Percentiles rank a stretch among this genome's conserved stretches.
phyloP scores from a whole-genome alignment of 2,797 vertebrate genomes.

The Halcyon chelicuti region DNA sequence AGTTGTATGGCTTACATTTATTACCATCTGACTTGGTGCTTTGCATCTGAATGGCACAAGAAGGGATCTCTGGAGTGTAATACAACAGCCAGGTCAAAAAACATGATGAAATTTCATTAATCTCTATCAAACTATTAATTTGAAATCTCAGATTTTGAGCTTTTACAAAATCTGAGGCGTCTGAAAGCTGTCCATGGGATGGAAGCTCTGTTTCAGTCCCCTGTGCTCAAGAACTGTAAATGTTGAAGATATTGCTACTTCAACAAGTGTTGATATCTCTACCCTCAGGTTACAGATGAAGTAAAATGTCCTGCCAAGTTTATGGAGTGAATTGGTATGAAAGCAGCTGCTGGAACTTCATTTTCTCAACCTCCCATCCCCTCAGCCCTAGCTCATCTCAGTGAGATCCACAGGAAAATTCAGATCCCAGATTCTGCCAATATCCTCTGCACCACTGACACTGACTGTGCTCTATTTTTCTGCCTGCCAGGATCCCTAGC shows the following conservation, averaged over 20 bases:
- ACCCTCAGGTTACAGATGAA: neutral
- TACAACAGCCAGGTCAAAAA: neutral
- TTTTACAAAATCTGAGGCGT: accelerated
- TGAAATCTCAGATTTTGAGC: neutral
- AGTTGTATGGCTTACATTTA: neutral
- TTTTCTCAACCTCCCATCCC: neutral
- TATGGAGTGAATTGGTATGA: neutral
- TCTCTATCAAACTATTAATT: neutral
- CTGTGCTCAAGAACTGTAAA: neutral
- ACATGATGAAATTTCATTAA: neutral
- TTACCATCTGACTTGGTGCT: neutral
- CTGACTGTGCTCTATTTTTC: neutral
- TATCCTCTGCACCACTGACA: neutral
- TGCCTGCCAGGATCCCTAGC: neutral
- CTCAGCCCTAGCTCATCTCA: neutral
- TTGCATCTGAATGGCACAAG: neutral
- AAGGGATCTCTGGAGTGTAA: neutral
- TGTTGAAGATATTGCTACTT: neutral
- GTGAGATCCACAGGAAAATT: neutral
- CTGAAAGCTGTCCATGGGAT: neutral
- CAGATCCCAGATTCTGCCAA: neutral
- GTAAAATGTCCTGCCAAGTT: neutral
- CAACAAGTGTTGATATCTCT: neutral
- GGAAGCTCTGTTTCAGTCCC: neutral
- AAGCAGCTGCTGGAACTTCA: neutral